A percentile compares a stretch with the other conserved stretches of the same genome.
phyloP scores from a whole-genome alignment of 2,888 invertebrate genomes.

The Phorcus lineatus region DNA sequence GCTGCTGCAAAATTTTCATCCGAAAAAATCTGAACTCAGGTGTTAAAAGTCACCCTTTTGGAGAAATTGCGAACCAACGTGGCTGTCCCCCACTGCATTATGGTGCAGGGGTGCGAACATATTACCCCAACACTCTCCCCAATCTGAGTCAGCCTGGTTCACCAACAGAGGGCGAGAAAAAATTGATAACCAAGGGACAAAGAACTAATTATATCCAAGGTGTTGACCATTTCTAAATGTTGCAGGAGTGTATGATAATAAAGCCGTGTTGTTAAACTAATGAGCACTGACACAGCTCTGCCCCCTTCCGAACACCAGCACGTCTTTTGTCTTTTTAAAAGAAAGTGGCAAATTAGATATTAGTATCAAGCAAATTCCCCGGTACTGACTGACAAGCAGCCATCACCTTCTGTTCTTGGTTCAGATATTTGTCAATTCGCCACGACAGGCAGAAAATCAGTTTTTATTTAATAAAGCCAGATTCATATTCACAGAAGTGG shows the following conservation, averaged over 20 bases:
- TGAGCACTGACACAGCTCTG: conserved; percentile 8
- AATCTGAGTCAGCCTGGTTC: neutral
- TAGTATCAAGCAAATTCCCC: conserved; percentile 9
- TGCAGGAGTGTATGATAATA: conserved; percentile 20
- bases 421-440: neutral
- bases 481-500: neutral
- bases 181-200: conserved; percentile 14
- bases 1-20: neutral
- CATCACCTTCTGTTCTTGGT: neutral
- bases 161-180: conserved; percentile 6
- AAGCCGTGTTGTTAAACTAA: conserved; percentile 22
- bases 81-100: neutral
- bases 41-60: neutral
- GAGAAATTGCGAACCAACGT: neutral
- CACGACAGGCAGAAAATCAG: neutral
- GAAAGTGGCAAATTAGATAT: conserved; percentile 23
- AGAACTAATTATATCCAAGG: conserved; percentile 20
- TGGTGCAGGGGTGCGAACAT: neutral
- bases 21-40: neutral
- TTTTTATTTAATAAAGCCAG: conserved; percentile 18
- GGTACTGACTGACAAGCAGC: neutral
- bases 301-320: conserved; percentile 21
- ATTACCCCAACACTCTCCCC: neutral
- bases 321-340: conserved; percentile 17
- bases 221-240: conserved; percentile 23